Conservation (phyloP, 2,797 vertebrate genomes). For the Antennarius maculatus region DNA sequence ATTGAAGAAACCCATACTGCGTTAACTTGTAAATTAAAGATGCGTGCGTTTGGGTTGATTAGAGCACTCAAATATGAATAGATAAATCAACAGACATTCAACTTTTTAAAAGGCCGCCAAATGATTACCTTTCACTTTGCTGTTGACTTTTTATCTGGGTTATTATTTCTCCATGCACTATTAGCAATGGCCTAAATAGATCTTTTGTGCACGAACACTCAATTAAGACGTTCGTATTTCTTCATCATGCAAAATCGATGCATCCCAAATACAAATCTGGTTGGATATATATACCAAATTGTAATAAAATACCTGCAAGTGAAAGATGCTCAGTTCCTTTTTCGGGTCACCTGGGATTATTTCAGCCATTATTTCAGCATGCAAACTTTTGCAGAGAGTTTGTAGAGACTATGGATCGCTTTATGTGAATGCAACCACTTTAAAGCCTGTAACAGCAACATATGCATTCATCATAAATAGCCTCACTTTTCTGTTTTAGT, state of each 20-base stretch:
- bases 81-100: not conserved
- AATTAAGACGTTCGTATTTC: conserved; percentile 49
- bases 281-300: conserved; percentile 38
- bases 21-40: not conserved
- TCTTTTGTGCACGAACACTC: conserved; percentile 21
- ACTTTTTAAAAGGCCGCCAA: conserved; percentile 3
- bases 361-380: not conserved
- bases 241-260: conserved; percentile 65
- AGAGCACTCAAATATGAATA: not conserved
- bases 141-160: not conserved
- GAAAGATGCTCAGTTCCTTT: not conserved
- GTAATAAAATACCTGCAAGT: conserved; percentile 43
- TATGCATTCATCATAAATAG: conserved; percentile 31
- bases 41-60: not conserved
- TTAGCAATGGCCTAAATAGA: conserved; percentile 12
- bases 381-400: conserved; percentile 31
- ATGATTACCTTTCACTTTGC: conserved; percentile 13
- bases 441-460: conserved; percentile 36
- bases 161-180: conserved; percentile 13
- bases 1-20: not conserved
- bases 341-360: too few species aligned
- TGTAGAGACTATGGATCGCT: conserved; percentile 41
- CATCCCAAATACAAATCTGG: conserved; percentile 39
- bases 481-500: not conserved
- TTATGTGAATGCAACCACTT: conserved; percentile 52